Conservation (phyloP, 1,140 invertebrate species). For the Drosophila virilis region DNA sequence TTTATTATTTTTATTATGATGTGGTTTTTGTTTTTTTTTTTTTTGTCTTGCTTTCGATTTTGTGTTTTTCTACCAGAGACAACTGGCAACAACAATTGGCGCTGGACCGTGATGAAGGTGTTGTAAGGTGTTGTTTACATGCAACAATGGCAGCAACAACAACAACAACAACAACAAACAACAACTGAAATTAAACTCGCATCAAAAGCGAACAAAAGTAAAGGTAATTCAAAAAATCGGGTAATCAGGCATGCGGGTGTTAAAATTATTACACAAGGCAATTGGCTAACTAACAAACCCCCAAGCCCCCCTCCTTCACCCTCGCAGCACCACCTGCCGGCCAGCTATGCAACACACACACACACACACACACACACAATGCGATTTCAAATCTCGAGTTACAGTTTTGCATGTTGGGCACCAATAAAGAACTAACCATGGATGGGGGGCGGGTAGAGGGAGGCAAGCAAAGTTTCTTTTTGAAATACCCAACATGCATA, state of each 20-base stretch:
- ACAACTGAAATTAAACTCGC: constrained; percentile 33
- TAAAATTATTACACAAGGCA: constrained; percentile 70
- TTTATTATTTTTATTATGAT: constrained; percentile 31
- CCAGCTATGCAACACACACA: not conserved
- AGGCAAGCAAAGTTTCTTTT: too few relatives aligned
- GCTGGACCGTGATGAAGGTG: constrained; percentile 79
- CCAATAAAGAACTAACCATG: constrained; percentile 8
- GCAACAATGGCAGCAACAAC: constrained; percentile 39
- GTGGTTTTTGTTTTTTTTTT: constrained; percentile 2
- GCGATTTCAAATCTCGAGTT: constrained; percentile 22
- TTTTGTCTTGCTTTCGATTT: constrained; percentile 2
- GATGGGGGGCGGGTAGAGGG: not conserved
- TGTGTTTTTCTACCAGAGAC: not conserved
- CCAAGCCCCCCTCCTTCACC: not conserved
- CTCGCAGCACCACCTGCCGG: constrained; percentile 1
- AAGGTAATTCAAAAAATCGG: constrained; percentile 59
- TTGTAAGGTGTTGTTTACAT: constrained; percentile 80
- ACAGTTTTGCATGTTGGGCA: constrained; percentile 19
- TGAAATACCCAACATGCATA: too few relatives aligned
- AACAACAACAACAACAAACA: constrained; percentile 19
- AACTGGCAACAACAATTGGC: constrained; percentile 37
- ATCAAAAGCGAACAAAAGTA: constrained; percentile 48
- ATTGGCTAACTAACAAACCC: not conserved
- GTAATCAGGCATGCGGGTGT: constrained; percentile 77
- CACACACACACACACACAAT: constrained; percentile 6